Evolutionary conservation across 2,888 invertebrate genomes (phyloP).

Genomic region (Aleiodes testaceus): DNA sequence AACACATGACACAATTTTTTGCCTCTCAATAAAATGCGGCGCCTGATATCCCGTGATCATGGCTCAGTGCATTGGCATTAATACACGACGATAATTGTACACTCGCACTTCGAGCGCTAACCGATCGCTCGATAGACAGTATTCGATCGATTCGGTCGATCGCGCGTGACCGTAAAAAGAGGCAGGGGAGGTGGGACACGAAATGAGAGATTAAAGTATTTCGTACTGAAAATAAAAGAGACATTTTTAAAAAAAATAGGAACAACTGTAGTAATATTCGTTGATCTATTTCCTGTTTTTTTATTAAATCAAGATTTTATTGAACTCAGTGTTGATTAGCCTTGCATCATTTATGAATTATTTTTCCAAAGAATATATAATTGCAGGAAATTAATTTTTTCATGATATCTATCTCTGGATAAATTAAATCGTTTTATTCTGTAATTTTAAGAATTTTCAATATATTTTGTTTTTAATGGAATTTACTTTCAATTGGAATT

Average conservation of each 20-base stretch:
- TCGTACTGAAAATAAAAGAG: not conserved
- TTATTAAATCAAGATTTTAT: slow-evolving; percentile 39
- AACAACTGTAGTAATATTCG: slow-evolving; percentile 38
- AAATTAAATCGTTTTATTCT: no score
- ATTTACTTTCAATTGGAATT: no score
- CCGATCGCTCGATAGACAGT: slow-evolving; percentile 48
- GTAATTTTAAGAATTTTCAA: no score
- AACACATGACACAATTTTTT: slow-evolving; percentile 11
- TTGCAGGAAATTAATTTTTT: slow-evolving; percentile 14
- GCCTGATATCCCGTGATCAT: slow-evolving; percentile 15
- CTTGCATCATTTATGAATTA: not conserved
- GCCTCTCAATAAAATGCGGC: slow-evolving; percentile 17
- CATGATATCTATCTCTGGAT: no score
- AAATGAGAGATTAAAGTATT: not conserved
- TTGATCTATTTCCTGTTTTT: slow-evolving; percentile 46
- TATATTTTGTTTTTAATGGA: no score
- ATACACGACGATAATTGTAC: slow-evolving; percentile 62
- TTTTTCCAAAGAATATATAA: not conserved
- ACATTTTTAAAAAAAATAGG: not conserved
- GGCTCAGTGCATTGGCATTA: slow-evolving; percentile 47
- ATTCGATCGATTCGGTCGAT: slow-evolving; percentile 51
- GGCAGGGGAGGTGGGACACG: not conserved
- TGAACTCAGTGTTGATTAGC: slow-evolving; percentile 4
- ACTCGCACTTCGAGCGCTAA: slow-evolving; percentile 56
- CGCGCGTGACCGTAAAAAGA: slow-evolving; percentile 51